phyloP scores from a whole-genome alignment of 2,888 invertebrate genomes.

The Panopea generosa region DNA sequence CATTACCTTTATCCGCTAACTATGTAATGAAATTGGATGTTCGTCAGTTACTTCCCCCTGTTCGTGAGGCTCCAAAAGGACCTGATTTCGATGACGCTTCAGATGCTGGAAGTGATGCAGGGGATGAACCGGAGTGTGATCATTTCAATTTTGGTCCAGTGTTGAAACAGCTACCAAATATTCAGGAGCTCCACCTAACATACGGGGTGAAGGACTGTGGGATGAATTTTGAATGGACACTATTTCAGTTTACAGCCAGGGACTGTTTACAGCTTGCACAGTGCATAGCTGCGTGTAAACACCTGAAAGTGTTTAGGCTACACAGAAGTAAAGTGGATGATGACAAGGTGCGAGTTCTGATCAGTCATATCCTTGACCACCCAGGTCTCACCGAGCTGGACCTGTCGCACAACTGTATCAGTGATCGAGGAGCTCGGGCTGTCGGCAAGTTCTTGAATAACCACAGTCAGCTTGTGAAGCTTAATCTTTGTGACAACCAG shows the following conservation, averaged over 20 bases:
- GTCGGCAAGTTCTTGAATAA: conserved; percentile 85
- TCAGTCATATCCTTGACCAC: conserved; percentile 84
- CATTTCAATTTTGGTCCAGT: conserved; percentile 85
- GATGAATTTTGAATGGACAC: conserved; percentile 86
- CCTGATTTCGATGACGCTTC: conserved; percentile 82
- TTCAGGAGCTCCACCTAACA: conserved; percentile 83
- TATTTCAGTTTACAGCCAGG: conserved; percentile 85
- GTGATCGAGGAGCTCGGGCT: conserved; percentile 85
- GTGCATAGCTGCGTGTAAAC: conserved; percentile 82
- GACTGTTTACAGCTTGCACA: conserved; percentile 85
- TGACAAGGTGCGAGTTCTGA: conserved; percentile 84
- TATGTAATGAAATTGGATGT: conserved; percentile 83
- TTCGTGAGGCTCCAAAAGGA: conserved; percentile 81
- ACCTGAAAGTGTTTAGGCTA: conserved; percentile 81
- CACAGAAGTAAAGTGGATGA: conserved; percentile 85
- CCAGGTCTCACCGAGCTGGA: conserved; percentile 83
- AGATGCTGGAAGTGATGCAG: conserved; percentile 83
- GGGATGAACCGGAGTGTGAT: conserved; percentile 84
- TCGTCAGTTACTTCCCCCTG: conserved; percentile 84
- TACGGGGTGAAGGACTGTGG: conserved; percentile 85
- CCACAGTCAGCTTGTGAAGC: conserved; percentile 81
- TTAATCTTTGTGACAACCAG: conserved; percentile 83
- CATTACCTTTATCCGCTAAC: conserved; percentile 80
- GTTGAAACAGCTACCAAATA: conserved; percentile 78
- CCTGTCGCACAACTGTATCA: conserved; percentile 84